A percentile compares a stretch with the other conserved stretches of the same genome.
Evolutionary conservation across 2,888 invertebrate species (phyloP).

Genomic region (Alsophila aescularia): DNA sequence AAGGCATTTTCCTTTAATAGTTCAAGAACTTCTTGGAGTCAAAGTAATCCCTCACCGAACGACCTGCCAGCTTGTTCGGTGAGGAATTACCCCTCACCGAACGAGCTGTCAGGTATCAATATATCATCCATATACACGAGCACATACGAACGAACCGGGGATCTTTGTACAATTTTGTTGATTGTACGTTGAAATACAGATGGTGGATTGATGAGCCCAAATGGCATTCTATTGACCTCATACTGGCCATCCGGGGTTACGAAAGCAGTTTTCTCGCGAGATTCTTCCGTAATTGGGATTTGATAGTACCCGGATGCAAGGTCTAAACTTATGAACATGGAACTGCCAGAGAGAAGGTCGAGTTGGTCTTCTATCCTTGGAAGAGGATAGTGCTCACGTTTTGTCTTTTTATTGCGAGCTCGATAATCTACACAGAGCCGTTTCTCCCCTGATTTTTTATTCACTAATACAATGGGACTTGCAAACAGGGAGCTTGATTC

Average conservation of each 20-base stretch:
- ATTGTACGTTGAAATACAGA: slow-evolving; percentile 41
- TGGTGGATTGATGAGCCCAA: slow-evolving; percentile 42
- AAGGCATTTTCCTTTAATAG: slow-evolving; percentile 19
- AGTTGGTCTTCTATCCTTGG: slow-evolving; percentile 39
- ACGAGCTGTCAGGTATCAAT: too few relatives aligned
- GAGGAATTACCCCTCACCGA: too few relatives aligned
- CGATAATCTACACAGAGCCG: slow-evolving; percentile 38
- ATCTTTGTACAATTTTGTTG: slow-evolving; percentile 33
- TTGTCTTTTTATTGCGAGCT: slow-evolving; percentile 33
- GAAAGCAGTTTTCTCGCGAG: slow-evolving; percentile 41
- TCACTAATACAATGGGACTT: slow-evolving; percentile 38
- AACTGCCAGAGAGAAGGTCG: slow-evolving; percentile 33
- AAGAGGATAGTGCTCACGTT: slow-evolving; percentile 34
- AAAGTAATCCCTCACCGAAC: slow-evolving; percentile 29
- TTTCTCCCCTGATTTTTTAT: slow-evolving; percentile 41
- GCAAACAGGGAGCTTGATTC: slow-evolving; percentile 37
- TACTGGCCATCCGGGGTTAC: slow-evolving; percentile 41
- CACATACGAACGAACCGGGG: neutral
- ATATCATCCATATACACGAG: slow-evolving; percentile 43
- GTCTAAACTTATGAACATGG: slow-evolving; percentile 33
- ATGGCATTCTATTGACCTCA: slow-evolving; percentile 39
- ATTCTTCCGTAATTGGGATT: slow-evolving; percentile 38
- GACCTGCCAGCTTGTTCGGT: too few relatives aligned
- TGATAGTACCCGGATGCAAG: slow-evolving; percentile 40
- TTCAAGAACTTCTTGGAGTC: slow-evolving; percentile 28